Evolutionary conservation across 2,113 vertebrate genomes (phyloP), one percentile per base, ranked within the genome.

Genomic region (Tachuris rubrigastra): DNA sequence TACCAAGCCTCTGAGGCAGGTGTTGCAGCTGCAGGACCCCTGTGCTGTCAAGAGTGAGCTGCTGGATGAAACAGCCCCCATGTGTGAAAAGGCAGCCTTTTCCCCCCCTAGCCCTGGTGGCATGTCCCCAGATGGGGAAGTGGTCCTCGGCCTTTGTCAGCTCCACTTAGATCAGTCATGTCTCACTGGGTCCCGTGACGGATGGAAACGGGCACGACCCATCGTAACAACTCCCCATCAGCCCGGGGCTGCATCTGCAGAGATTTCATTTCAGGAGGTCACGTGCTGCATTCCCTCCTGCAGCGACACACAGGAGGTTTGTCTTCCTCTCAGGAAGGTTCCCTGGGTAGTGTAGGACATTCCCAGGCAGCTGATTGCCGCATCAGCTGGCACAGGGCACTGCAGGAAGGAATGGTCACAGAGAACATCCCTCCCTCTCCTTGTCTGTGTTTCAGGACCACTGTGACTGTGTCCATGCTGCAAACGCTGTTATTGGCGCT

Each of bases 61-160:
- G 80, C 49, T 42, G 85, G 46, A 23, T 56, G 37, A 24, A 71
- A 50, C 37, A 59, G 74, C 25, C 39, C n/a, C 49, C 6, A 22
- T 0, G 49, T 83, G 86, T 31, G 77, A 55, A 66, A 81, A 84
- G 47, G 72, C 50, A 89, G 58, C 46, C 74, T 88, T 60, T 23
- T 27, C 17, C 12, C 85, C 82, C 84, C 23, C 22, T 10, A 15
- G 90, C 72, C 68, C 72, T 80, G 50, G 68, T 97, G 95, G 89
- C 71, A 27, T 13, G 7, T 87, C 42, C 91, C 75, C 78, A 93
- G 74, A 95, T 91, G 81, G 81, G 75, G 63, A 95, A 76, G 85
- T 71, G 83, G 95, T 92, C 90, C 59, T 14, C 72, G 83, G 77
- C 71, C 83, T 93, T 80, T 97, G 96, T 96, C 96, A 95, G 76